Evolutionary conservation across 2,888 invertebrate genomes (phyloP), one percentile per base, ranked within the genome.

Genomic region (Drosophila subsilvestris): DNA sequence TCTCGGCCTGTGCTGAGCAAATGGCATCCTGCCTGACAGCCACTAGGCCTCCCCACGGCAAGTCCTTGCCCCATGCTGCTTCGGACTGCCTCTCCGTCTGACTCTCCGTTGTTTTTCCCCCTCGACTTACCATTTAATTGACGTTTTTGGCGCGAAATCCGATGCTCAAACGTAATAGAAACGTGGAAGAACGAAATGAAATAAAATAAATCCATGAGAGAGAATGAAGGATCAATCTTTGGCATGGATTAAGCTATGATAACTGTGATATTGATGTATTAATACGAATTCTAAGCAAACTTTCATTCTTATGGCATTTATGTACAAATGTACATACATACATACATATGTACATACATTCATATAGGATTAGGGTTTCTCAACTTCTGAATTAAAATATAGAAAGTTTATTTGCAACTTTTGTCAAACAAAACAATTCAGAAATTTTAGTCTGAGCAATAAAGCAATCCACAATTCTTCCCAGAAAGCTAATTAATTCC

Each of bases 61-160:
- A 53, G 60, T 54, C 51, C 29, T 29, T 14, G 29, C 43, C 60
- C 7, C 53, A 54, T 32, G 44, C 37, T 53, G 29, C 8, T 14
- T 4, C 42, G 22, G 14, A 18, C 37, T 10, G 45, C 14, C 18
- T 17, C 10, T 9, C 29, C n/a, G 9, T n/a, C 14, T 20, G 18
- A 14, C 6, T 43, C 17, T 14, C 27, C 32, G 18, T 47, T 14
- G 2, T 25, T 17, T 4, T 25, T 3, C n/a, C 29, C 44, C 49
- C 20, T 29, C 20, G 27, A 18, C 22, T 32, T n/a, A 25, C 32
- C 27, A 32, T 48, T 20, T 17, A 43, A 43, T 32, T 63, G 47
- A 37, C 43, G 27, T 42, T 65, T 72, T 72, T 65, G 71, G 71
- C 71, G 71, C 71, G 49, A 63, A 73, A 63, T 42, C 54, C 49